phyloP scores from a whole-genome alignment of 2,888 invertebrate genomes.

The Metalampra italica region DNA sequence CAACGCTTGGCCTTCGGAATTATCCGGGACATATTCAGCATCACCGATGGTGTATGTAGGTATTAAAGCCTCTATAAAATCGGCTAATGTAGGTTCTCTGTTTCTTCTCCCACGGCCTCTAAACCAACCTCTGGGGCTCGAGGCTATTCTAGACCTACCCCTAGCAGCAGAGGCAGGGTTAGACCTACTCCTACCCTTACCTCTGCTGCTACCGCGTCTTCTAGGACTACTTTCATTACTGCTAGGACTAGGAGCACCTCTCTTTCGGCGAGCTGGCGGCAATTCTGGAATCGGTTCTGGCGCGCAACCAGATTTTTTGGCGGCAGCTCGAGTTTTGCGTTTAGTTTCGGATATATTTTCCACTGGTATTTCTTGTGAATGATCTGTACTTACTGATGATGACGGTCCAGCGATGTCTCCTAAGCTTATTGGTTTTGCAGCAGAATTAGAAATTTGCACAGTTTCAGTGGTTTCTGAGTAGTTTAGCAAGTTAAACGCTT shows the following conservation, averaged over 20 bases:
- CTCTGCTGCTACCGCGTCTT: conserved; percentile 11
- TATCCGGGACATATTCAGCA: conserved; percentile 54
- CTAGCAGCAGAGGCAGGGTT: too few species aligned
- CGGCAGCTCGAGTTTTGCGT: background rate
- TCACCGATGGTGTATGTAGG: conserved; percentile 53
- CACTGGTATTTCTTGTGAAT: background rate
- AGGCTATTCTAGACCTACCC: too few species aligned
- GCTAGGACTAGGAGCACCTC: too few species aligned
- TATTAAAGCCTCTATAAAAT: conserved; percentile 8
- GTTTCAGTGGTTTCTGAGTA: conserved; percentile 20
- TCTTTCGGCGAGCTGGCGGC: background rate
- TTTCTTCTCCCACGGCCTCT: conserved; percentile 14
- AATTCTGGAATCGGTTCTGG: background rate
- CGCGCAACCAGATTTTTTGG: background rate
- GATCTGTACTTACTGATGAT: conserved; percentile 5
- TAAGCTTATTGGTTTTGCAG: background rate
- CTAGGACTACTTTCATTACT: conserved; percentile 5
- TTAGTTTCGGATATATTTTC: background rate
- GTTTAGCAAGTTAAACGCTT: conserved; percentile 26
- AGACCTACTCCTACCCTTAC: conserved; percentile 8
- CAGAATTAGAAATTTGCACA: conserved; percentile 12
- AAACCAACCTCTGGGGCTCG: background rate
- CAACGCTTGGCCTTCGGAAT: conserved; percentile 36
- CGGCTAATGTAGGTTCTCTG: background rate
- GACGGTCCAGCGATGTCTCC: background rate